Conservation (phyloP, 2,888 invertebrate species). For the Cephonodes hylas region DNA sequence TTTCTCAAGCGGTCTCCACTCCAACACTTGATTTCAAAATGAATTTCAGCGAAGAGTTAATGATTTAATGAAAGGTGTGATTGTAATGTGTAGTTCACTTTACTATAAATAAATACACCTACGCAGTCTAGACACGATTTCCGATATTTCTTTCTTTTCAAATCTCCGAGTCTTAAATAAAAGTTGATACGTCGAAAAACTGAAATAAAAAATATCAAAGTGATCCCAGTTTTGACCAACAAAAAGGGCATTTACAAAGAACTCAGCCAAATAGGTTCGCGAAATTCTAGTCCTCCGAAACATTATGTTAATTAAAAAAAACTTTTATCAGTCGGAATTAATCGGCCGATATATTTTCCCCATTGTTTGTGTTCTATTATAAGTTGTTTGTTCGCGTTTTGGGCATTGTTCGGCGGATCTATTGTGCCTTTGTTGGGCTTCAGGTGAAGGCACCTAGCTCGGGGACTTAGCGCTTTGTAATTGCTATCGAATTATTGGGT, state of each 20-base stretch:
- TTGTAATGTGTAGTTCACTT: too few species aligned
- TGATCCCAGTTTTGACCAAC: not conserved
- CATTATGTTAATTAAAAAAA: not conserved
- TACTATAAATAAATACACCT: too few species aligned
- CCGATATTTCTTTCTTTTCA: too few species aligned
- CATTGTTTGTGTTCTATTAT: slow-evolving; percentile 1
- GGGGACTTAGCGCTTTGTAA: not conserved
- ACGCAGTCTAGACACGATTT: too few species aligned
- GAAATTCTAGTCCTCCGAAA: not conserved
- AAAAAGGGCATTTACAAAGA: too few species aligned
- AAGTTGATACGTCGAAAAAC: too few species aligned
- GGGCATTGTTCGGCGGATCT: not conserved
- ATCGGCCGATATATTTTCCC: not conserved
- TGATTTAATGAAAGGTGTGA: too few species aligned
- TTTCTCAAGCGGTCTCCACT: too few species aligned
- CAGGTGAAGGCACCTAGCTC: not conserved
- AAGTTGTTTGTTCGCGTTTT: not conserved
- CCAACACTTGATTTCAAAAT: too few species aligned
- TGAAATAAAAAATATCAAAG: too few species aligned
- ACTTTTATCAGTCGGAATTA: not conserved
- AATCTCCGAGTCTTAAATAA: too few species aligned
- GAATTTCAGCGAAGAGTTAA: too few species aligned
- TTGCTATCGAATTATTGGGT: not conserved
- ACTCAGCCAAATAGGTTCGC: not conserved
- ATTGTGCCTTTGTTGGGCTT: not conserved